Evolutionary conservation across 2,888 invertebrate genomes (phyloP).

Genomic region (Drosophila borborema): DNA sequence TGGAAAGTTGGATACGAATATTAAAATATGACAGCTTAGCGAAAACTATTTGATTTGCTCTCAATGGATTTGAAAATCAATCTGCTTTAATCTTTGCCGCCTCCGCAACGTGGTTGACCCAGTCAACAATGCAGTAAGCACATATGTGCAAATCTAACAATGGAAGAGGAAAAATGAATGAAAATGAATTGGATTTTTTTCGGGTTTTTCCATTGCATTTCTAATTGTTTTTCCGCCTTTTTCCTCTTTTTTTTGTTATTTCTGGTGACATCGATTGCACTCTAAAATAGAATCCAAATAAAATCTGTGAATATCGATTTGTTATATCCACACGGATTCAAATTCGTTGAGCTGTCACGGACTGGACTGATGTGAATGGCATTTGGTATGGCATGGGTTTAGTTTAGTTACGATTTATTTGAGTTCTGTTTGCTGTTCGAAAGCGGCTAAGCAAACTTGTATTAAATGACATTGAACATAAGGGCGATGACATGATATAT

Average conservation of each 20-base stretch:
- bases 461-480: background rate
- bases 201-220: conserved; percentile 36
- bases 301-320: conserved; percentile 61
- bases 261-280: conserved; percentile 56
- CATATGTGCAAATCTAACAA: conserved; percentile 8
- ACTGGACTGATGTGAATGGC: conserved; percentile 7
- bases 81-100: background rate
- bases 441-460: background rate
- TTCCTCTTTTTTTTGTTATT: background rate
- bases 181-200: conserved; percentile 37
- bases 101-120: conserved; percentile 27
- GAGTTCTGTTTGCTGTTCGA: conserved; percentile 7
- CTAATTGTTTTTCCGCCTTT: conserved; percentile 34
- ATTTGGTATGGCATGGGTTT: background rate
- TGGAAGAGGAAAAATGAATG: background rate
- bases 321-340: conserved; percentile 13
- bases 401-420: conserved; percentile 6
- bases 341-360: conserved; percentile 15
- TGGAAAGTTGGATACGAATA: background rate
- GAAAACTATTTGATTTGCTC: background rate
- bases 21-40: background rate
- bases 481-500: background rate
- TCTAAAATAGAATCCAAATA: conserved; percentile 39
- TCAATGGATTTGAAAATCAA: conserved; percentile 7
- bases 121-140: conserved; percentile 29